phyloP scores from a whole-genome alignment of 2,113 vertebrate species.

The Mesitornis unicolor region DNA sequence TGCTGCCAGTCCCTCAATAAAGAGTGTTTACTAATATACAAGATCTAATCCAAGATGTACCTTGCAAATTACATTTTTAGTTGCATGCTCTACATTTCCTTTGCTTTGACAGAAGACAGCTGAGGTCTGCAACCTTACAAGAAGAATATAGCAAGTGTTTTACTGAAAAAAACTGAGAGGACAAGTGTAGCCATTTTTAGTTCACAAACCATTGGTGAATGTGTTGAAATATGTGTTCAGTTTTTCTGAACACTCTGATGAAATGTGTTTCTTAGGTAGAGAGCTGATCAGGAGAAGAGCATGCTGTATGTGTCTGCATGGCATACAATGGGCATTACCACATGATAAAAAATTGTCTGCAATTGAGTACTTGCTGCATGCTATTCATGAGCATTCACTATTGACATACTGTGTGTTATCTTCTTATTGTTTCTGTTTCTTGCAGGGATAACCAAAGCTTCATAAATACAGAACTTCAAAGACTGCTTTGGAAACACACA shows the following conservation, averaged over 20 bases:
- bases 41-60: not conserved
- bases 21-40: not conserved
- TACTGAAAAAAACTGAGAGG: constrained; percentile 24
- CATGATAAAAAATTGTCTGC: not conserved
- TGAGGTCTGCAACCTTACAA: constrained; percentile 3
- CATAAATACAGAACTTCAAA: not conserved
- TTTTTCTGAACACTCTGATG: not conserved
- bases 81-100: not conserved
- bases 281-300: not conserved
- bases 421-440: not conserved
- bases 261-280: not conserved
- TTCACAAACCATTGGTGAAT: not conserved
- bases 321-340: not conserved
- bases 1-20: not conserved
- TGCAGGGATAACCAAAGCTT: not conserved
- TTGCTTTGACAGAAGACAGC: not conserved
- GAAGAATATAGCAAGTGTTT: not conserved
- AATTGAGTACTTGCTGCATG: not conserved
- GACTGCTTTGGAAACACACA: not conserved
- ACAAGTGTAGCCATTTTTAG: constrained; percentile 41
- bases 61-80: not conserved
- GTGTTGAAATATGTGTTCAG: constrained; percentile 2
- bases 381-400: not conserved
- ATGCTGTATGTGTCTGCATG: not conserved
- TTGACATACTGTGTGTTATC: not conserved